Evolutionary conservation across 35 echinoderm and acorn worm genomes (phyloP).

Genomic region (Chiridota heheva): DNA sequence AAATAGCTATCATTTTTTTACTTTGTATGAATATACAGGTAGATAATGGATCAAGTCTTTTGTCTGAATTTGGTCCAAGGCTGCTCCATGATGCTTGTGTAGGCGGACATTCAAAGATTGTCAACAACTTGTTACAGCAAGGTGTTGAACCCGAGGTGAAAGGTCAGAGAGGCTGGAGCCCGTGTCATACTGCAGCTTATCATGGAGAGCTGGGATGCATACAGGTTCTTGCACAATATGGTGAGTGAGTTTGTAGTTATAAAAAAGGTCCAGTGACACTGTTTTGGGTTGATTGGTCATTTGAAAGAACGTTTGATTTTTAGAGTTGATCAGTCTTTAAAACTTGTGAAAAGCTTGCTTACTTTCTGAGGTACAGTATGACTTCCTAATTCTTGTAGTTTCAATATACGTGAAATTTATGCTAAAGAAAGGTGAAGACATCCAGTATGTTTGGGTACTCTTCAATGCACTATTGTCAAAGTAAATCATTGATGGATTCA

Average conservation of each 20-base stretch:
- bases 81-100: constrained; percentile 92
- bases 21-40: constrained; percentile 5
- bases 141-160: constrained; percentile 66
- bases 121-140: constrained; percentile 61
- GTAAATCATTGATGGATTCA: no score
- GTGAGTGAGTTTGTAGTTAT: constrained; percentile 17
- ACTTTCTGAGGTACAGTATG: neutral
- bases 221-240: constrained; percentile 65
- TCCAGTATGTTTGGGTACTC: no score
- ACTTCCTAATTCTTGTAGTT: neutral
- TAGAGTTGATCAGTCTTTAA: neutral
- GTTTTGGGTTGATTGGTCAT: neutral
- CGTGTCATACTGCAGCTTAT: constrained; percentile 84
- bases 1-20: neutral
- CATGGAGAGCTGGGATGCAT: constrained; percentile 83
- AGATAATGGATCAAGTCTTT: neutral
- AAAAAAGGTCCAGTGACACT: neutral
- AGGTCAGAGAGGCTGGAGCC: constrained; percentile 61
- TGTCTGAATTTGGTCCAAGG: constrained; percentile 31
- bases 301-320: neutral
- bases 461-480: no score
- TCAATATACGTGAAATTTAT: neutral
- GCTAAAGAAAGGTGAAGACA: neutral
- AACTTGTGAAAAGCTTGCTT: neutral
- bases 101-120: constrained; percentile 68